Base-by-base conservation (phyloP, 2,797 vertebrate genomes). In the Cuniculus paca region DNA sequence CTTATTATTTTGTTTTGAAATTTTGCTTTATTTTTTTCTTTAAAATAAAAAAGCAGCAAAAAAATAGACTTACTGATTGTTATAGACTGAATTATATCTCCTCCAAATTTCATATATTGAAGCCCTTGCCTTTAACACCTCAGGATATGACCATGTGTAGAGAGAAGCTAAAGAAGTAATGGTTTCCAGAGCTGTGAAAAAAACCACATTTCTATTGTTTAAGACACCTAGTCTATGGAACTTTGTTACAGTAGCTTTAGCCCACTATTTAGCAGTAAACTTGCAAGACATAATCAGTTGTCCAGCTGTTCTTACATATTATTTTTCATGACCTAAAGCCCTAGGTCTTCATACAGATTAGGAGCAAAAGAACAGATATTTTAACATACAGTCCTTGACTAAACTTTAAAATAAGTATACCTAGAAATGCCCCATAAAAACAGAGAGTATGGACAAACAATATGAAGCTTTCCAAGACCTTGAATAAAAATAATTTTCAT, bases 341-440 rank as follows among this genome's bases (percentile, higher is more conserved):
- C 54, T 79, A 63, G 54, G 52, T 31, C 22, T 65, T 81, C 36
- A 28, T 68, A 28, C 26, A 79, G 19, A 94, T 89, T 88, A 36
- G 28, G 79, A 36, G 7, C 19, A 20, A 94, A 52, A 56, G 31
- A 91, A 88, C 4, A 93, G 34, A 31, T 28, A 70, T 50, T 87
- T 88, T 75, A 90, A 75, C 26, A 52, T 1, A 10, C 4, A 80
- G 0, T 72, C 6, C 88, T 45, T 56, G 36, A 58, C 42, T 45
- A 78, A 84, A 82, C 7, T 88, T 87, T 70, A 90, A 94, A 79
- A 75, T 45, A 84, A 81, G 65, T 19, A 75, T 26, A 72, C 2
- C 13, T 93, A 81, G 52, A 95, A 94, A 90, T 65, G n/a, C 1
- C 31, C 19, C 19, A 52, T 45, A 80, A 79, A 90, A 95, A 65